Evolutionary conservation across 2,888 invertebrate species (phyloP), one percentile per base, ranked within the genome.

Genomic region (Deladenus siricidicola): DNA sequence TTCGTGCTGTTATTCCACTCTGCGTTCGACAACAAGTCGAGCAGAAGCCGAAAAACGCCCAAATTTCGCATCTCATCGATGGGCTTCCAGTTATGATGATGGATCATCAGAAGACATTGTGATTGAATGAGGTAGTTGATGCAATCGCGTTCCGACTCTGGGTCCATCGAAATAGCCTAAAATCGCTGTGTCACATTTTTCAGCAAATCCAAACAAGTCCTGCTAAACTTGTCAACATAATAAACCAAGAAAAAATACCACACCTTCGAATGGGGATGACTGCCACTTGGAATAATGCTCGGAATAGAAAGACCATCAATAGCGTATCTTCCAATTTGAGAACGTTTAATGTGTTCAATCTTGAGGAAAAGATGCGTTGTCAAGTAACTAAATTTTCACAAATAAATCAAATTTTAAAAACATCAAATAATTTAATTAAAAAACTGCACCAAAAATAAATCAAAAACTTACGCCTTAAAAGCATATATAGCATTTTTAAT

Each of bases 401-500:
- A 2, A 28, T 8, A 47, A 26, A 19, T n/a, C n/a, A n/a, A n/a
- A n/a, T n/a, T n/a, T n/a, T n/a, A n/a, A n/a, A n/a, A n/a, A n/a
- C n/a, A n/a, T n/a, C n/a, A n/a, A 8, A 28, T 19, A 55, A n/a
- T 6, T n/a, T 42, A 6, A 19, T 34, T 30, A 34, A 54, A 10
- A 30, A 23, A 48, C 39, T 10, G 6, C 29, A 30, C 26, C 6
- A 34, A 34, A 34, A 34, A 34, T 10, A 34, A 14, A 34, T 34
- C 14, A 24, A 10, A 30, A 49, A 65, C 60, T 26, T 28, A 73
- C 70, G 64, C 85, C 75, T 90, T 87, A 1, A 92, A 84, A 0
- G 92, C 89, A 6, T 88, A 87, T 75, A 89, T 89, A 0, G 91
- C 91, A 79, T 92, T 91, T 0, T 91, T 83, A 0, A 91, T 89